phyloP scores from a whole-genome alignment of 2,888 invertebrate genomes.

The Pycnomerus fuliginosus region DNA sequence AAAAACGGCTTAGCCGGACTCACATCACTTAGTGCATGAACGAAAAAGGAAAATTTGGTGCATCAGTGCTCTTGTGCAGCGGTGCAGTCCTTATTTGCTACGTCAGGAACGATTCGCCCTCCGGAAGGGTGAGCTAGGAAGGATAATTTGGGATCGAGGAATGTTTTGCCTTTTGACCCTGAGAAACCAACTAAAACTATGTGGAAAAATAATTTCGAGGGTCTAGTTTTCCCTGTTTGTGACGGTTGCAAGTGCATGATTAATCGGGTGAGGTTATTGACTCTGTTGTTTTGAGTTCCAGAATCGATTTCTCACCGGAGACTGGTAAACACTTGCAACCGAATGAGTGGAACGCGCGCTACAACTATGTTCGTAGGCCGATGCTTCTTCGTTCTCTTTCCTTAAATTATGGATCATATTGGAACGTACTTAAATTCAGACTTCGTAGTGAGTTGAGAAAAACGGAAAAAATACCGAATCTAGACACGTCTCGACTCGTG shows the following conservation, averaged over 20 bases:
- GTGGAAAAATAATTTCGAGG: slow-evolving; percentile 19
- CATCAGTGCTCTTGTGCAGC: slow-evolving; percentile 34
- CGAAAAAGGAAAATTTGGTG: slow-evolving; percentile 27
- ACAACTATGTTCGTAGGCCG: slow-evolving; percentile 24
- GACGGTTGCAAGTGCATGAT: slow-evolving; percentile 23
- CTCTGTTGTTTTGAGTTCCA: slow-evolving; percentile 31
- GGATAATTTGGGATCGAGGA: slow-evolving; percentile 26
- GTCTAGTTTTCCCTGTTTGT: slow-evolving; percentile 20
- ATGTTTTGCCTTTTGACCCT: slow-evolving; percentile 44
- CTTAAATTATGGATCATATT: too few species aligned
- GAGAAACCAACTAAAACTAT: slow-evolving; percentile 40
- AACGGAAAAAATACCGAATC: slow-evolving; percentile 11
- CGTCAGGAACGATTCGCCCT: slow-evolving; percentile 28
- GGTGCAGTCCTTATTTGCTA: slow-evolving; percentile 31
- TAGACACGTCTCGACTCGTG: slow-evolving; percentile 19
- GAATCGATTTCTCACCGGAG: slow-evolving; percentile 23
- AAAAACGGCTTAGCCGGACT: slow-evolving; percentile 35
- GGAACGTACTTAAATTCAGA: too few species aligned
- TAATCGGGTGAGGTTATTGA: slow-evolving; percentile 34
- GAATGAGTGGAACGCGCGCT: slow-evolving; percentile 27
- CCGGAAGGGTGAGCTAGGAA: slow-evolving; percentile 11
- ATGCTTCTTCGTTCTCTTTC: too few species aligned
- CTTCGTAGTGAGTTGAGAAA: slow-evolving; percentile 25
- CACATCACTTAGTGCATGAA: slow-evolving; percentile 28
- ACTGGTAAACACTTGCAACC: slow-evolving; percentile 35